These are phyloP conservation scores for Porites lobata DNA, from an alignment of 92 coral and sea anemone genomes.

Conservation along the genomic window DNA sequence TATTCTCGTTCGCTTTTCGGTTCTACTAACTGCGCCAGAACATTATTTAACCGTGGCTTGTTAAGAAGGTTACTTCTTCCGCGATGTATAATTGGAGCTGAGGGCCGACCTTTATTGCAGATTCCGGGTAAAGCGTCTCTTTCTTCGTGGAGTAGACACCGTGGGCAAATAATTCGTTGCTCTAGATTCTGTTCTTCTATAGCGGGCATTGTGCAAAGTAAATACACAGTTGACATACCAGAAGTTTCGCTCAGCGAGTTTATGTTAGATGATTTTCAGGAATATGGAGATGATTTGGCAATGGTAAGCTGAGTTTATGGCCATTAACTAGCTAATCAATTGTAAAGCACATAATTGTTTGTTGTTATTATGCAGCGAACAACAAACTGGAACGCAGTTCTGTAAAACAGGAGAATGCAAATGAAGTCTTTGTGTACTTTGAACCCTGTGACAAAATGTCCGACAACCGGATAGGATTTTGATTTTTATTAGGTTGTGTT, in stretches of 20 bases:
- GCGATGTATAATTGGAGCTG: not conserved
- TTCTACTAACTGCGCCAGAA: not conserved
- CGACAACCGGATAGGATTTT: too few species aligned
- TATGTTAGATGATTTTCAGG: constrained; percentile 29
- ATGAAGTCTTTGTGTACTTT: too few species aligned
- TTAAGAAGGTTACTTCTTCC: not conserved
- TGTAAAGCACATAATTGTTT: not conserved
- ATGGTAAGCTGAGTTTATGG: constrained; percentile 6
- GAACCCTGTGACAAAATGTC: too few species aligned
- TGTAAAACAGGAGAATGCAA: too few species aligned
- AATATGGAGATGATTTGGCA: constrained; percentile 27
- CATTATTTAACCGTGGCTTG: not conserved
- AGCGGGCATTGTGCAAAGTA: constrained; percentile 41
- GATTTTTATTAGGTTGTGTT: too few species aligned
- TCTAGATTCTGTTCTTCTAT: not conserved
- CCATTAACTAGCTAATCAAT: too few species aligned
- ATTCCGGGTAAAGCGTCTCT: not conserved
- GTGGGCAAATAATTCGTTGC: not conserved
- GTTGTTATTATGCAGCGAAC: not conserved
- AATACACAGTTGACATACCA: constrained; percentile 30
- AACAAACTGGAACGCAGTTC: not conserved
- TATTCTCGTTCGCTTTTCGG: not conserved
- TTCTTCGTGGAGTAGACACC: not conserved
- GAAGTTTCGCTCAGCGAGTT: constrained; percentile 45
- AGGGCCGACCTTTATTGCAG: not conserved